These are phyloP conservation scores for Clistopyga incitator DNA, from an alignment of 2,888 invertebrate species.

Conservation along the genomic window DNA sequence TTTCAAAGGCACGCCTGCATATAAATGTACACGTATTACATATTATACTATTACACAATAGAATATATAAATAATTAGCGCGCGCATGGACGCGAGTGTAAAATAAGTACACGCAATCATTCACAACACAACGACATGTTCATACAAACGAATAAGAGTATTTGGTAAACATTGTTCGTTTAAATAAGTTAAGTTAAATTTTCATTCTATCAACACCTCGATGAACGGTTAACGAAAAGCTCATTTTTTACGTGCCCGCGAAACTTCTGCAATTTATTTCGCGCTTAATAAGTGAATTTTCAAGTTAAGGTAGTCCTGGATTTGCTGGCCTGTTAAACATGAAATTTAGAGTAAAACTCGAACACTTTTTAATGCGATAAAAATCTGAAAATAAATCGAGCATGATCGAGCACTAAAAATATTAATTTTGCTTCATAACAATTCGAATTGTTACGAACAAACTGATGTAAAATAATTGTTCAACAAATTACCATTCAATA, in stretches of 20 bases:
- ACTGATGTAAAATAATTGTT: no score
- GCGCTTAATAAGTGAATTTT: background rate
- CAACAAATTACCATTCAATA: no score
- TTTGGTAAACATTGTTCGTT: background rate
- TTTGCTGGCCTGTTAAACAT: no score
- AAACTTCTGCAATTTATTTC: background rate
- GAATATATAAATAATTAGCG: constrained; percentile 44
- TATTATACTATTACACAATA: constrained; percentile 35
- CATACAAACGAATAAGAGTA: background rate
- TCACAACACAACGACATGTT: constrained; percentile 8
- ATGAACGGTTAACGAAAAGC: background rate
- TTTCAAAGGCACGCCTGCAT: constrained; percentile 3
- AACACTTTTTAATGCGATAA: background rate
- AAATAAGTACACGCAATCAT: constrained; percentile 40
- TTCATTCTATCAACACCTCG: constrained; percentile 2
- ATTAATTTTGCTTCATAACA: no score
- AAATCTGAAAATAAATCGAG: background rate
- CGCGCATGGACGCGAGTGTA: background rate
- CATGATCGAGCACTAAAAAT: no score
- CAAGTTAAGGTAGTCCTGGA: background rate
- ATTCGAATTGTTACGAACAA: no score
- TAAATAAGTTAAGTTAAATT: constrained; percentile 24
- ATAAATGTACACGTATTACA: constrained; percentile 3
- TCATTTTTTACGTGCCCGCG: background rate
- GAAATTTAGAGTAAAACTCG: no score